A percentile compares a stretch with the other conserved stretches of the same genome.
Conservation (phyloP, 2,113 vertebrate species). For the Sialia sialis region DNA sequence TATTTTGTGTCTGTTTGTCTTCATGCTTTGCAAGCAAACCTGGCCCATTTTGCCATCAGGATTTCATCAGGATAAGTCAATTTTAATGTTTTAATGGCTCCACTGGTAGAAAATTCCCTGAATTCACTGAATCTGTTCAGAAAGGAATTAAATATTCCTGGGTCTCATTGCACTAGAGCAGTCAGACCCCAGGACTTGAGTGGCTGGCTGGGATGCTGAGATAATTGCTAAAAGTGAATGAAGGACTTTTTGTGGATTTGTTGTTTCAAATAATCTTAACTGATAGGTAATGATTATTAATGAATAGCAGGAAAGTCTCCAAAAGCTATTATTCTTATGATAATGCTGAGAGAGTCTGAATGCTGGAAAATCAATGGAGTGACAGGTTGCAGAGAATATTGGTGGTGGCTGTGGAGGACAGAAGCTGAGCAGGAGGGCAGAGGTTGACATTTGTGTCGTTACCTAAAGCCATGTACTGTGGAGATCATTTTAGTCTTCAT, state of each 20-base stretch:
- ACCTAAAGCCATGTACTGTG: background rate
- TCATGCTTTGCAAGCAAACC: background rate
- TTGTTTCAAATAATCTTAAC: background rate
- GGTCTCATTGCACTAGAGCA: background rate
- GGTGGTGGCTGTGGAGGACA: background rate
- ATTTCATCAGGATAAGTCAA: background rate
- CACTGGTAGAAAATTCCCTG: background rate
- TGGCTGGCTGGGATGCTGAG: background rate
- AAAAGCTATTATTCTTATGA: background rate
- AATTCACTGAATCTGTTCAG: background rate
- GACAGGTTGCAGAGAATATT: background rate
- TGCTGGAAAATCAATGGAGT: background rate
- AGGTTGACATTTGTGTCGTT: background rate
- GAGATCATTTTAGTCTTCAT: background rate
- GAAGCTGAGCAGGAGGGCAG: background rate
- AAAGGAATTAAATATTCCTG: background rate
- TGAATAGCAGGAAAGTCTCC: background rate
- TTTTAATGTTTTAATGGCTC: background rate
- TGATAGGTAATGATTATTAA: background rate
- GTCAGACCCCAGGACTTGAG: background rate
- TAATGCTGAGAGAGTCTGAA: background rate
- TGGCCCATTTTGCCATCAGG: background rate
- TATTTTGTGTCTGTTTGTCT: background rate
- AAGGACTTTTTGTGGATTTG: background rate
- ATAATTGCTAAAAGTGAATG: background rate